These are phyloP conservation scores for Leucosticte australis DNA, from an alignment of 2,113 vertebrate species.

Conservation along the genomic window DNA sequence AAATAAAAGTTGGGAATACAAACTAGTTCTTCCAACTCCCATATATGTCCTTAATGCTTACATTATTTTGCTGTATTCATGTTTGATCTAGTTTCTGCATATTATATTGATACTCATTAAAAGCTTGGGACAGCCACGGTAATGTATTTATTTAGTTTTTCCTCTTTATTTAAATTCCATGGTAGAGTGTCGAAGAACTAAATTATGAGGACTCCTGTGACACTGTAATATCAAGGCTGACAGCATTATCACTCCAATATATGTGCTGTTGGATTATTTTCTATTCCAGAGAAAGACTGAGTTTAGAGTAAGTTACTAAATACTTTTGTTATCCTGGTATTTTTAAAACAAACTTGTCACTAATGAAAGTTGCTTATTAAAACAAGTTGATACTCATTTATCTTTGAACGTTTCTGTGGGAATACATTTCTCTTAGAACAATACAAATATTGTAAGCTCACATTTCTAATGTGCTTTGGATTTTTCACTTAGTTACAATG, in stretches of 20 bases:
- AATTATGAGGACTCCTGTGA: constrained; percentile 78
- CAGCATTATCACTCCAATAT: constrained; percentile 89
- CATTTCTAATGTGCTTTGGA: not conserved
- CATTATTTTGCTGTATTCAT: not conserved
- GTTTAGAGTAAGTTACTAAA: constrained; percentile 72
- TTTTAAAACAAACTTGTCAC: not conserved
- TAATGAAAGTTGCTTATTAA: not conserved
- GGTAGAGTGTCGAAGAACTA: constrained; percentile 82
- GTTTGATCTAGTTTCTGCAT: not conserved
- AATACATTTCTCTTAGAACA: not conserved
- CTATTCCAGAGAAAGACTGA: constrained; percentile 71
- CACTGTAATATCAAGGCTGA: constrained; percentile 79
- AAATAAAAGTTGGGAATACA: not conserved
- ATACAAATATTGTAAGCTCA: not conserved
- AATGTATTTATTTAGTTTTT: not conserved
- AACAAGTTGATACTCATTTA: not conserved
- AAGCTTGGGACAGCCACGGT: not conserved
- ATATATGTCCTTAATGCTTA: not conserved
- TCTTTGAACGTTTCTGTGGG: not conserved
- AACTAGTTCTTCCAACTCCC: not conserved
- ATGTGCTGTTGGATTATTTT: constrained; percentile 88
- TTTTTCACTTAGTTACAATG: not conserved
- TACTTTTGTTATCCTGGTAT: not conserved
- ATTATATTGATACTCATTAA: not conserved
- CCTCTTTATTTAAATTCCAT: constrained; percentile 19